phyloP scores from a whole-genome alignment of 2,888 invertebrate species.

The Cremastinae sp. region DNA sequence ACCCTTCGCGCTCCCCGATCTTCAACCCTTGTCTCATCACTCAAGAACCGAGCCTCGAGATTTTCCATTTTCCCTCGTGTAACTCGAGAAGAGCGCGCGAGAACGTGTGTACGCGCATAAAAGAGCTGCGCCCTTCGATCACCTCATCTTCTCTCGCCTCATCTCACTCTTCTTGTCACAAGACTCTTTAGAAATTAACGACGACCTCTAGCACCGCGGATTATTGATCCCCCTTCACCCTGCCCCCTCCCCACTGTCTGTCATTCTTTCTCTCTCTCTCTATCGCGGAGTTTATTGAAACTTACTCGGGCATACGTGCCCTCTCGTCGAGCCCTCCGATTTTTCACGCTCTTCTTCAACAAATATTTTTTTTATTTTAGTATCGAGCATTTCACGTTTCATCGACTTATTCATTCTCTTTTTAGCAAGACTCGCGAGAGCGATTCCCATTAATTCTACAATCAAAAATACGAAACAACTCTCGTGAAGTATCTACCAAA shows the following conservation, averaged over 20 bases:
- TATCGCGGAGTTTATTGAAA: slow-evolving; percentile 2
- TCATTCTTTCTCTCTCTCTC: not conserved
- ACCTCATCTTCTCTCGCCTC: slow-evolving; percentile 35
- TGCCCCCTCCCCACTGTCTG: not conserved
- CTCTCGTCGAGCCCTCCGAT: too few relatives aligned
- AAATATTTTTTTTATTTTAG: too few relatives aligned
- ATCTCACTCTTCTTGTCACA: slow-evolving; percentile 28
- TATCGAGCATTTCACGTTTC: too few relatives aligned
- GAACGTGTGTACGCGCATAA: slow-evolving; percentile 5
- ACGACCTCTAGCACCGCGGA: slow-evolving; percentile 17
- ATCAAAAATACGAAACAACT: too few relatives aligned
- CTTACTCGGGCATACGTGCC: too few relatives aligned
- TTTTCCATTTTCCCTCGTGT: slow-evolving; percentile 35
- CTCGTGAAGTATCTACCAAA: too few relatives aligned
- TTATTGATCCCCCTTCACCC: slow-evolving; percentile 3
- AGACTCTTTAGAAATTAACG: slow-evolving; percentile 52
- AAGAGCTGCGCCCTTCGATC: slow-evolving; percentile 34
- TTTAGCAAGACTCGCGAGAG: too few relatives aligned
- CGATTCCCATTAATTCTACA: not conserved
- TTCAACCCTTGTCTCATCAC: slow-evolving; percentile 46
- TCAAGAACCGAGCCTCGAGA: slow-evolving; percentile 47
- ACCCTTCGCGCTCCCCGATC: slow-evolving; percentile 31
- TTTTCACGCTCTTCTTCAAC: too few relatives aligned
- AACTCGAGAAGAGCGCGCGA: slow-evolving; percentile 3
- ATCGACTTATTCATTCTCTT: too few relatives aligned